phyloP scores from a whole-genome alignment of 2,797 vertebrate species.

The Sus cebifrons region DNA sequence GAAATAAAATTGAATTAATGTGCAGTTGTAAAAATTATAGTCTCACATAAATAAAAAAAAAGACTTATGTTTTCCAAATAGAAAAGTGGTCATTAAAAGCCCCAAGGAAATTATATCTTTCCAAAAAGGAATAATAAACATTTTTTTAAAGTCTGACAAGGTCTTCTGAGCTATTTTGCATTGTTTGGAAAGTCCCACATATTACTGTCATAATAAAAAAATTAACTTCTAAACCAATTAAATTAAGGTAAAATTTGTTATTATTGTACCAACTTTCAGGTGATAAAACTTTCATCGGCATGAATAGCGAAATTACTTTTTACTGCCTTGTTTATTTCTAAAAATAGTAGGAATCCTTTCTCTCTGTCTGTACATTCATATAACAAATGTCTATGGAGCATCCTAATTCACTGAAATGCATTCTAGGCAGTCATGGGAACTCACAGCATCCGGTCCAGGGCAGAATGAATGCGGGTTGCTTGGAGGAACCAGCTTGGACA shows the following conservation, averaged over 20 bases:
- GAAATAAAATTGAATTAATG: conserved; percentile 67
- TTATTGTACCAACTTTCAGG: neutral
- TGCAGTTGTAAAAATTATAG: conserved; percentile 57
- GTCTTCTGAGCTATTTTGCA: conserved; percentile 42
- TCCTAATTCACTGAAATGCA: neutral
- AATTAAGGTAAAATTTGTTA: conserved; percentile 46
- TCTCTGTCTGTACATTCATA: neutral
- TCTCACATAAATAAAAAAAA: conserved; percentile 68
- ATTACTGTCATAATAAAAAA: conserved; percentile 64
- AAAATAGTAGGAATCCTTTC: neutral
- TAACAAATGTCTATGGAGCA: conserved; percentile 6
- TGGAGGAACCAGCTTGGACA: neutral
- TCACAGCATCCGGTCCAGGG: neutral
- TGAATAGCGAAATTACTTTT: conserved; percentile 47
- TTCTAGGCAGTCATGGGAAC: neutral
- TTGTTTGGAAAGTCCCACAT: neutral
- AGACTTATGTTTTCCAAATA: conserved; percentile 55
- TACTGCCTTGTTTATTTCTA: conserved; percentile 57
- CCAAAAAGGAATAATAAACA: conserved; percentile 53
- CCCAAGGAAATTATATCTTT: neutral
- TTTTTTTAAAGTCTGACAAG: neutral
- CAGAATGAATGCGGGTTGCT: neutral
- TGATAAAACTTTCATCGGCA: conserved; percentile 10
- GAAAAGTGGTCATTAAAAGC: conserved; percentile 64
- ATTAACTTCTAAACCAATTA: conserved; percentile 14